Evolutionary conservation across 92 coral and sea anemone genomes (phyloP).

Genomic region (Galaxea fascicularis): DNA sequence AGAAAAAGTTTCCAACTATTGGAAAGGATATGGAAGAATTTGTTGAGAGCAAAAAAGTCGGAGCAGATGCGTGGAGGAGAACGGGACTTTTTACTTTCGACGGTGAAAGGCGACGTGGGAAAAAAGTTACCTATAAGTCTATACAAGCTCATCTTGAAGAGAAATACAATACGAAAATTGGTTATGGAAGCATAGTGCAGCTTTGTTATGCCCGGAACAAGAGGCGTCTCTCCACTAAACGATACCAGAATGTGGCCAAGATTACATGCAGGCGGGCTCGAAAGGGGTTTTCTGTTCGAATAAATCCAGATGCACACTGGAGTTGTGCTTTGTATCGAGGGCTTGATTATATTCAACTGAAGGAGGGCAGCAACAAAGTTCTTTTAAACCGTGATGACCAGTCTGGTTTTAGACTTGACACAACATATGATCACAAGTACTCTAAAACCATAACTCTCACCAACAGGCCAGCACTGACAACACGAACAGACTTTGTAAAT

Average conservation of each 20-base stretch:
- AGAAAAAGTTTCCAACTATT: background rate
- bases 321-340: constrained; percentile 49
- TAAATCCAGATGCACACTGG: constrained; percentile 49
- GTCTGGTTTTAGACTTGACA: constrained; percentile 53
- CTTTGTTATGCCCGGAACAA: constrained; percentile 45
- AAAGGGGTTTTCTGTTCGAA: constrained; percentile 41
- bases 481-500: constrained; percentile 54
- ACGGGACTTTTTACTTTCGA: background rate
- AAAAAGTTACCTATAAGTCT: background rate
- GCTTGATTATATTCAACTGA: constrained; percentile 29
- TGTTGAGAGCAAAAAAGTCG: background rate
- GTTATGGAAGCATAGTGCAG: constrained; percentile 56
- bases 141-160: constrained; percentile 36
- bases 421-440: constrained; percentile 48
- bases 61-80: constrained; percentile 5
- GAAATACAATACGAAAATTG: constrained; percentile 38
- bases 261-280: constrained; percentile 49
- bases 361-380: constrained; percentile 31
- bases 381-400: constrained; percentile 37
- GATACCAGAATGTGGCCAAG: constrained; percentile 51
- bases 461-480: constrained; percentile 39
- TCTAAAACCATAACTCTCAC: constrained; percentile 24
- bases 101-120: background rate
- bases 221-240: constrained; percentile 29
- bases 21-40: constrained; percentile 3